These are phyloP conservation scores for Leucoma salicis DNA, from an alignment of 2,888 invertebrate species.

Conservation along the genomic window DNA sequence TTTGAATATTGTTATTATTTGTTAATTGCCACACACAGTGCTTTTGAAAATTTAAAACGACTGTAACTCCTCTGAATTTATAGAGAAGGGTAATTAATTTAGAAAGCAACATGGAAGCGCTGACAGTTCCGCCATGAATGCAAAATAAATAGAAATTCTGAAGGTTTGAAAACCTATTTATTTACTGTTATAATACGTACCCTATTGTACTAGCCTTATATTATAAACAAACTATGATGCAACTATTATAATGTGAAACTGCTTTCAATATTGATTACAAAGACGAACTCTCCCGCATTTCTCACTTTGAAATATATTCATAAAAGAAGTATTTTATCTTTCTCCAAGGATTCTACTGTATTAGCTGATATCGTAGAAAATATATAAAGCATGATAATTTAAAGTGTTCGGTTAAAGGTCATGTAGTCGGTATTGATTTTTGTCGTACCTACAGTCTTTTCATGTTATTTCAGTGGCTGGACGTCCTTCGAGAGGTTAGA, in stretches of 20 bases:
- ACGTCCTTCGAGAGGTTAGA: slow-evolving; percentile 56
- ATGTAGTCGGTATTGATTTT: slow-evolving; percentile 24
- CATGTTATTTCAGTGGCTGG: slow-evolving; percentile 62
- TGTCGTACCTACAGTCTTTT: slow-evolving; percentile 2
- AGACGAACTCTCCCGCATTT: slow-evolving; percentile 45
- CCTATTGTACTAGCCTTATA: slow-evolving; percentile 34
- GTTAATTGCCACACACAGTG: slow-evolving; percentile 6
- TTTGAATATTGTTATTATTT: slow-evolving; percentile 3
- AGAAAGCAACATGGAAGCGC: slow-evolving; percentile 83
- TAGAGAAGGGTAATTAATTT: slow-evolving; percentile 46
- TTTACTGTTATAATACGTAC: slow-evolving; percentile 34
- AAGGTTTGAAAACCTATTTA: slow-evolving; percentile 55
- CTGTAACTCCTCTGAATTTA: slow-evolving; percentile 14
- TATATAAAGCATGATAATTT: not conserved
- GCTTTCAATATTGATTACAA: slow-evolving; percentile 21
- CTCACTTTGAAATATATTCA: slow-evolving; percentile 3
- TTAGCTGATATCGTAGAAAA: not conserved
- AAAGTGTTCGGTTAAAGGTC: too few species aligned
- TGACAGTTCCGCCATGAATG: slow-evolving; percentile 84
- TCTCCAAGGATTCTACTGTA: not conserved
- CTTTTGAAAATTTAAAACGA: slow-evolving; percentile 15
- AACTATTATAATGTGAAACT: slow-evolving; percentile 26
- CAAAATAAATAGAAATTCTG: slow-evolving; percentile 82
- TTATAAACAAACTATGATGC: slow-evolving; percentile 33
- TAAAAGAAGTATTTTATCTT: not conserved